Percentiles rank a stretch among this genome's conserved stretches.
These are phyloP conservation scores for Megalopta genalis DNA, from an alignment of 1,140 invertebrate genomes.

Conservation along the genomic window DNA sequence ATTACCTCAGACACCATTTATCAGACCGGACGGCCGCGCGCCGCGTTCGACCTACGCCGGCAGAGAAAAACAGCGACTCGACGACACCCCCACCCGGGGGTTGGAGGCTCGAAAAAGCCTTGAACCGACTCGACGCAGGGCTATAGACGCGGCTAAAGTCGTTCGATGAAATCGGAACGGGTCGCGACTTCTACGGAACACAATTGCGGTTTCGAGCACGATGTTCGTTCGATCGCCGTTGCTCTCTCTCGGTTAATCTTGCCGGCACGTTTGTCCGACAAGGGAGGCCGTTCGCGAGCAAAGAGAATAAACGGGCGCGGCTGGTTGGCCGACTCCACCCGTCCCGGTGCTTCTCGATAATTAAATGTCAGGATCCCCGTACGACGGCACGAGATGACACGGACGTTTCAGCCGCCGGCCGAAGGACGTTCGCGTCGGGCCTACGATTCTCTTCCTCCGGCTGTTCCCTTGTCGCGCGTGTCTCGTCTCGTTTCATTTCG, in stretches of 20 bases:
- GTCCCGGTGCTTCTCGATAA: conserved; percentile 46
- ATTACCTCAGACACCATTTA: too few species aligned
- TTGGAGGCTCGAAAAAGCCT: too few species aligned
- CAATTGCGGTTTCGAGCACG: not conserved
- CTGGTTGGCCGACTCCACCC: conserved; percentile 4
- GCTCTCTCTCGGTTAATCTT: not conserved
- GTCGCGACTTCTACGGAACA: not conserved
- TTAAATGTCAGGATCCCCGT: conserved; percentile 50
- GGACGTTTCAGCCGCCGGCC: conserved; percentile 13
- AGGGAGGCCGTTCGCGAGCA: not conserved
- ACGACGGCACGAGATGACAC: conserved; percentile 30
- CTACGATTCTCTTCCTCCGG: not conserved
- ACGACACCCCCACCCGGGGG: too few species aligned
- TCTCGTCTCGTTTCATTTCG: too few species aligned
- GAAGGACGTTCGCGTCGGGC: conserved; percentile 29
- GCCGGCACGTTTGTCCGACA: not conserved
- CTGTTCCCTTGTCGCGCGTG: not conserved
- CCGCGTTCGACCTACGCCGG: too few species aligned
- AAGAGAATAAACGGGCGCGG: conserved; percentile 29
- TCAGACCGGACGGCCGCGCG: too few species aligned
- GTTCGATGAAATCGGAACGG: not conserved
- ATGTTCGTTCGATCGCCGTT: not conserved
- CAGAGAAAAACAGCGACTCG: too few species aligned
- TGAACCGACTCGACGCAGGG: too few species aligned
- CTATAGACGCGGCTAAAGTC: too few species aligned